Evolutionary conservation across 2,113 vertebrate species (phyloP), one percentile per base, ranked within the genome.

Genomic region (Amphiprion ocellaris): DNA sequence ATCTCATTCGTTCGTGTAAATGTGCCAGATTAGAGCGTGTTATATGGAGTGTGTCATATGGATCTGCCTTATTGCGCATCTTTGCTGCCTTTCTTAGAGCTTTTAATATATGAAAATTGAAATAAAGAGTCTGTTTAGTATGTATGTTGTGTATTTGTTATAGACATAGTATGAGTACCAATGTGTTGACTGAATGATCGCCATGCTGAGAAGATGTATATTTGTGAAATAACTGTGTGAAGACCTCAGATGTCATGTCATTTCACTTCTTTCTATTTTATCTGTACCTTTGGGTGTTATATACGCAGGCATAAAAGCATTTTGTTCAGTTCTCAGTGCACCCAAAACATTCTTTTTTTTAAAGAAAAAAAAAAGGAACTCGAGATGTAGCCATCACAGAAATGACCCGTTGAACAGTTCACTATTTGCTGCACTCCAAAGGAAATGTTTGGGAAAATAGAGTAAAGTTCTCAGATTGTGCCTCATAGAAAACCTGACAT

Each of bases 61-160:
- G 90, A 92, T 92, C 92, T 93, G 93, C 93, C 93, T 94, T 94
- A 94, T 89, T 87, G 83, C 86, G 85, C 89, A 92, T 94, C 88
- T 93, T 87, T 88, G 93, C 92, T 93, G 93, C 93, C 93, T 94
- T 94, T 93, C 83, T 89, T 90, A 92, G 88, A 94, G 91, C 92
- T 92, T 93, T 92, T 90, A 91, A 93, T 91, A 92, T 92, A 89
- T 88, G 69, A 83, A 85, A 80, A 88, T 78, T 84, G 49, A 90
- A 91, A 89, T 87, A 83, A 81, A 88, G 74, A 80, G 75, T 92
- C 84, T 77, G 86, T 92, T 86, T 86, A 85, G 83, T 89, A 85
- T 82, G 85, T 90, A 75, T 89, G 90, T 89, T 87, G 89, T 88
- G 79, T 86, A 84, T 91, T 91, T 90, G 85, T 91, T 86, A 86